Evolutionary conservation across 2,797 vertebrate species (phyloP), one percentile per base, ranked within the genome.

Genomic region (Rhadinocentrus ornatus): DNA sequence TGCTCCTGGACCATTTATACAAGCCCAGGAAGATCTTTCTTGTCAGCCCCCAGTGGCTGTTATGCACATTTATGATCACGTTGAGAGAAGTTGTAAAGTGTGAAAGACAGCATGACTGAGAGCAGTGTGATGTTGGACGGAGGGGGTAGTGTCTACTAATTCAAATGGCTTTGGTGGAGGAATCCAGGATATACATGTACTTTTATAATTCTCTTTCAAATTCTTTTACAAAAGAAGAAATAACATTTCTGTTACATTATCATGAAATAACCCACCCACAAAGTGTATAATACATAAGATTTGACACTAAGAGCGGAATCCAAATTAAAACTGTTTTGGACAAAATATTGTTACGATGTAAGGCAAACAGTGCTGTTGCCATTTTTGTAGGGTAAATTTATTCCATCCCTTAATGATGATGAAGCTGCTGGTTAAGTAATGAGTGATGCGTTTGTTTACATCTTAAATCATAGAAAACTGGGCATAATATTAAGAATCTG

Each of bases 1-100:
- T 74, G 54, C 86, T 91, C 71, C 46, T 62, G 48, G 44, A 70
- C 29, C 66, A 63, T 81, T 85, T 85, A 78, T 52, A 80, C 65
- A 35, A 53, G 76, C 75, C 31, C 2, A 16, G 61, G 67, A 82
- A 81, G 78, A 78, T 74, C 60, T 48, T 74, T 74, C 82, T 76
- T 69, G 64, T 73, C 75, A 72, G 71, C 78, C 69, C 77, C 71
- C 63, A 20, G 77, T 63, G 72, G 69, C 72, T 66, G 64, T 77
- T 87, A 54, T 82, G 78, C 72, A 78, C 85, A 76, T 91, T 90
- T 89, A 85, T 87, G 87, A 86, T 83, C 64, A 73, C 79, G 72
- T 26, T 37, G 54, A 80, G 78, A 78, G 65, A 77, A 77, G 75
- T 58, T 67, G 48, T 89, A 86, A 86, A 90, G 74, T 61, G 65